These are phyloP conservation scores for Pyralis farinalis DNA, from an alignment of 2,888 invertebrate genomes.

Conservation along the genomic window DNA sequence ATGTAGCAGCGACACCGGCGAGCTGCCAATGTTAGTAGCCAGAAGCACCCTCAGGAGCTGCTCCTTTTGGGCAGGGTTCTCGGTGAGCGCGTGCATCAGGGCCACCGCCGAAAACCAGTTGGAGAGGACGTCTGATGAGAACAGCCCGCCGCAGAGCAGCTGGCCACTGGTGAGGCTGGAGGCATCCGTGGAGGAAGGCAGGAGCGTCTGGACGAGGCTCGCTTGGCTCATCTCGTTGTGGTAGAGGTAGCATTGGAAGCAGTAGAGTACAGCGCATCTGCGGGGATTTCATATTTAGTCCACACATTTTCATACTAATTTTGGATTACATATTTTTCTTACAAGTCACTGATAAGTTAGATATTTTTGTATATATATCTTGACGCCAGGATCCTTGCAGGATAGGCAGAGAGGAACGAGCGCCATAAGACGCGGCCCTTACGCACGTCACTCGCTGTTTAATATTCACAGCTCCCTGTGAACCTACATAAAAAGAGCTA, in stretches of 20 bases:
- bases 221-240: conserved; percentile 95
- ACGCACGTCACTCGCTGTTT: too few relatives aligned
- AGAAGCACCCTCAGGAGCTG: conserved; percentile 94
- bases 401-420: too few relatives aligned
- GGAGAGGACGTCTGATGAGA: conserved; percentile 92
- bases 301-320: too few relatives aligned
- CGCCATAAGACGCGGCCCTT: too few relatives aligned
- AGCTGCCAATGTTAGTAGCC: conserved; percentile 90
- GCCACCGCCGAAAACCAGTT: conserved; percentile 98
- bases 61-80: conserved; percentile 92
- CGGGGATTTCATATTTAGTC: conserved; percentile 12
- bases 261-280: conserved; percentile 97
- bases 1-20: conserved; percentile 93
- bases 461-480: too few relatives aligned
- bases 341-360: too few relatives aligned
- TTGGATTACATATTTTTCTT: too few relatives aligned
- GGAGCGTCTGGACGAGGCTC: conserved; percentile 93
- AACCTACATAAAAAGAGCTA: too few relatives aligned
- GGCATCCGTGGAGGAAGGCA: conserved; percentile 92
- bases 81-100: conserved; percentile 93
- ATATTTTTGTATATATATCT: too few relatives aligned
- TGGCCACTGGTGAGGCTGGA: conserved; percentile 90
- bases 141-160: conserved; percentile 94
- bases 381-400: too few relatives aligned
- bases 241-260: conserved; percentile 97